Evolutionary conservation across 2,797 vertebrate genomes (phyloP), one percentile per base, ranked within the genome.

Genomic region (Pelobates cultripes): DNA sequence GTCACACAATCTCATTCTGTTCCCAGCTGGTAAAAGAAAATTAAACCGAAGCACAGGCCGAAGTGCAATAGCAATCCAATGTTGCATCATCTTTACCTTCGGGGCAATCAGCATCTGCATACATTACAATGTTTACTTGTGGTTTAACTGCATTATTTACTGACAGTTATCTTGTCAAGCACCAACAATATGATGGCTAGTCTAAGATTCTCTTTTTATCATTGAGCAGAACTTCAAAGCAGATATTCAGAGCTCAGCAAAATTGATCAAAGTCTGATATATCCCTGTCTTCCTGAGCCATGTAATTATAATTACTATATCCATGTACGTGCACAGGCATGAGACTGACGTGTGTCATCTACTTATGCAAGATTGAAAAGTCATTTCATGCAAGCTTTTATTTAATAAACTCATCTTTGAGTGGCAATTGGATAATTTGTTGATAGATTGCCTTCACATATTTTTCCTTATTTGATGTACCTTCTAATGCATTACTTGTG

Each of bases 231-330:
- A 81, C 55, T 75, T 81, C 73, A 81, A 76, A 81, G 64, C 43
- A n/a, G 51, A 80, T 44, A 28, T 28, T 28, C 44, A 61, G 73
- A 51, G 47, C 63, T 17, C 47, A 67, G 68, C 70, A 61, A 45
- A 51, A 40, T 53, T 81, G 79, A 80, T 80, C 72, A 75, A 80
- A 80, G 44, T 75, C 55, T 7, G 14, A 75, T n/a, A 63, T 45
- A 44, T 3, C 4, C 9, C 28, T 74, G 43, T 63, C 66, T 75
- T 63, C 61, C 17, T 64, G 66, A 63, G 66, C 66, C 45, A 53
- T 70, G 73, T 70, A 81, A 81, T 81, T 70, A 75, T 70, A 75
- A 81, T 43, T 70, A 61, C 70, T 81, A 76, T 12, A 76, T 69
- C 28, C 64, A 80, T 72, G 66, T 80, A 70, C 69, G 66, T 80